Evolutionary conservation across 2,113 vertebrate genomes (phyloP), one percentile per base, ranked within the genome.

Genomic region (Coracopsis vasa): DNA sequence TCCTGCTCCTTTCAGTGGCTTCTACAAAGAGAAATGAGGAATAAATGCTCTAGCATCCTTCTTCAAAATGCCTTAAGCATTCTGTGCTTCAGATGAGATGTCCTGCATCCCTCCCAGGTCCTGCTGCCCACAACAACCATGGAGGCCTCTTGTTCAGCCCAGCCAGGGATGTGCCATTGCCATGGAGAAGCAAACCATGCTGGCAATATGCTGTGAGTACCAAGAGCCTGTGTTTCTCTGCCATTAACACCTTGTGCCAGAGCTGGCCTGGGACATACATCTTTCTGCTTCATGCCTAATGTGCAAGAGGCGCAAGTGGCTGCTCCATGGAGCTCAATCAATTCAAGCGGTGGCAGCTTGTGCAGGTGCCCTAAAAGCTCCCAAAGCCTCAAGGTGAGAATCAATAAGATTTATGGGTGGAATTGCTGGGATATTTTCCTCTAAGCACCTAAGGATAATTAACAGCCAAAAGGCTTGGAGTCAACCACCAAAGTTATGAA

Each of bases 361-460:
- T 48, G 62, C 71, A 82, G 58, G 88, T 95, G 88, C 86, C 83
- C 69, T 81, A 81, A 95, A 92, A 92, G 42, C 91, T 95, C 69
- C 86, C 39, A 10, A 80, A 94, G 83, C 78, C 86, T 89, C 86
- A 47, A 86, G 72, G 94, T 94, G 60, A 94, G 91, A 94, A 94
- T 97, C 94, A 84, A 42, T 67, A 78, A 91, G 94, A 96, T 92
- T 95, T 89, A 92, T 2, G 5, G 28, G 39, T 89, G 54, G 89
- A 86, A 79, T 92, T 92, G 72, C 72, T 64, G 50, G 80, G 77
- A 47, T 94, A 78, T 95, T 95, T 94, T 91, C 69, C 77, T 81
- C 47, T 89, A 67, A 92, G 92, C 91, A 71, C 54, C 72, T 64
- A 66, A 74, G 72, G 65, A 86, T 95, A 97, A 96, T 95, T 97